Base-by-base conservation (phyloP, 2,797 vertebrate species). In the Acipenser ruthenus region DNA sequence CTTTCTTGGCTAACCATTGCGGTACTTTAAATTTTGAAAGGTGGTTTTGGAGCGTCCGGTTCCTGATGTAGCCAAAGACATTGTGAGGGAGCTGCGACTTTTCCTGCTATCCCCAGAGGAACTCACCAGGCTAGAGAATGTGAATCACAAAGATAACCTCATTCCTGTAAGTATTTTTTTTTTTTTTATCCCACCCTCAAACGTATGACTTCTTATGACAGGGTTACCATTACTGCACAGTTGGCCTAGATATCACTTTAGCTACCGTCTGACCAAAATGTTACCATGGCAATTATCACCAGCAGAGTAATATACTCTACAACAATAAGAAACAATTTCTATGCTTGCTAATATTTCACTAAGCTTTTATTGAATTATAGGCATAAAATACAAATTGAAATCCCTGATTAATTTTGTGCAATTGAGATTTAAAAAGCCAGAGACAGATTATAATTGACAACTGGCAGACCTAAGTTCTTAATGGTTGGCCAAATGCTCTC, bases 31-130 rank as follows among this genome's bases (percentile, higher is more conserved):
- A 62, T 50, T 56, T 8, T 15, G 8, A 58, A 51, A 90, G 88
- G 84, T 82, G 0, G 88, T 90, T 47, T 71, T 89, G 69, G 86
- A 79, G 62, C 71, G 75, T 37, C 77, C 88, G 0, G 77, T 87
- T 65, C 70, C 79, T 0, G 85, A 85, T 59, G 83, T 89, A 71
- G 88, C 84, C 0, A 74, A 79, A 4, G 71, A 84, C 1, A 86
- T 83, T 0, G 84, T 86, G 56, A 69, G 0, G 55, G 87, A 88
- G 67, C 76, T 90, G 67, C 84, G 88, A 69, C 67, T 90, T 68
- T 77, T 84, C 49, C 74, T 90, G 66, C 70, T 89, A 68, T 74
- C 84, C 63, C 84, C 85, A 1, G 80, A 65, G 0, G 89, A 90
- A 69, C 74, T 89, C 71, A 85, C 80, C 0, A 72, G 69, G 0